Evolutionary conservation across 2,888 invertebrate genomes (phyloP).

Genomic region (Dicyrtoma fusca): DNA sequence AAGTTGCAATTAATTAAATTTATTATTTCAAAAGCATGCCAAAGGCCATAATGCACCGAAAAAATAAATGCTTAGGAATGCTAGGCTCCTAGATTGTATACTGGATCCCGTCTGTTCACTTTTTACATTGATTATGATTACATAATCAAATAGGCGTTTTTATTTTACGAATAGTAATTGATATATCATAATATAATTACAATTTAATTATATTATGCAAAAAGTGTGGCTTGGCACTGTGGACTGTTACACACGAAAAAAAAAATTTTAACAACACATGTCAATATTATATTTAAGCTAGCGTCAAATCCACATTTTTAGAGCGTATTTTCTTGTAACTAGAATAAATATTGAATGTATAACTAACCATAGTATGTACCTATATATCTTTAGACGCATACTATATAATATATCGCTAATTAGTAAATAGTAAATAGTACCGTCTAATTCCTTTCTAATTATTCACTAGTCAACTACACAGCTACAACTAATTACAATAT

Average conservation of each 20-base stretch:
- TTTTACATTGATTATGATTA: neutral
- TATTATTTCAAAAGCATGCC: no score
- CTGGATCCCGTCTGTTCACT: neutral
- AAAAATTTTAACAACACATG: constrained; percentile 7
- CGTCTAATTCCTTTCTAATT: neutral
- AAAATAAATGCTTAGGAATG: no score
- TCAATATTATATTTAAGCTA: constrained; percentile 2
- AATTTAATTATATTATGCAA: constrained; percentile 1
- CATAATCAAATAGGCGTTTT: neutral
- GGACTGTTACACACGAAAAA: constrained; percentile 4
- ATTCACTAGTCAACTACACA: neutral
- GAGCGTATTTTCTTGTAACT: neutral
- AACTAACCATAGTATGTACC: neutral
- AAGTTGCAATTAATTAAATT: no score
- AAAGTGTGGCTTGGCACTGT: constrained; percentile 13
- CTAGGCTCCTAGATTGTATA: no score
- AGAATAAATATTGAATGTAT: constrained; percentile 6
- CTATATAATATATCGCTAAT: no score
- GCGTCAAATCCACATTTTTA: constrained; percentile 3
- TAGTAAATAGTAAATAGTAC: neutral
- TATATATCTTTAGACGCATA: neutral
- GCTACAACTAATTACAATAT: neutral
- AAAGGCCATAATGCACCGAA: no score
- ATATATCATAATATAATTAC: neutral
- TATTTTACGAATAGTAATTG: neutral